Conservation (phyloP, 2,888 invertebrate species). For the Dilophus febrilis region DNA sequence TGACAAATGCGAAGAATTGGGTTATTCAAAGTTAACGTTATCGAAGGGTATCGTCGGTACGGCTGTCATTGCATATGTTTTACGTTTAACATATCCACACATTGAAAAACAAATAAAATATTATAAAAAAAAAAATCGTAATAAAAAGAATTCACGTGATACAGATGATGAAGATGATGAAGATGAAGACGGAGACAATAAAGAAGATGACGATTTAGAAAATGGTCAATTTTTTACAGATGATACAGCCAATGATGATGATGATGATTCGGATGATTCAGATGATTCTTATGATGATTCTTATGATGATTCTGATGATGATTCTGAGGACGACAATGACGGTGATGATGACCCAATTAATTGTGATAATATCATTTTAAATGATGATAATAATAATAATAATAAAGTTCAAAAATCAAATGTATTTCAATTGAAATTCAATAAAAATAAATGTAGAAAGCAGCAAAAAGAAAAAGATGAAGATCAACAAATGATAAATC, state of each 20-base stretch:
- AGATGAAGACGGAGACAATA: constrained; percentile 17
- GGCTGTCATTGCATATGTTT: constrained; percentile 38
- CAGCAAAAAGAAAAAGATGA: too few species aligned
- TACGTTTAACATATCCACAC: constrained; percentile 45
- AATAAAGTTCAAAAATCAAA: not conserved
- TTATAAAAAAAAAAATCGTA: not conserved
- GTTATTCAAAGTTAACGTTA: constrained; percentile 37
- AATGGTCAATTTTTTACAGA: constrained; percentile 13
- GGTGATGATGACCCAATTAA: not conserved
- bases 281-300: not conserved
- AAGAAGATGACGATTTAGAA: constrained; percentile 21
- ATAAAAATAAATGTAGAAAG: too few species aligned
- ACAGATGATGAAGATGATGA: constrained; percentile 6
- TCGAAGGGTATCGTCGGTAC: constrained; percentile 43
- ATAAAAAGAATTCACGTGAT: constrained; percentile 5
- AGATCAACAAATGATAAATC: not conserved
- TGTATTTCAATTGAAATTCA: not conserved
- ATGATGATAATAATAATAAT: not conserved
- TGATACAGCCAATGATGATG: constrained; percentile 17
- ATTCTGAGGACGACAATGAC: constrained; percentile 1
- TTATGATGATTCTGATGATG: not conserved
- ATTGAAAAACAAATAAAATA: constrained; percentile 28
- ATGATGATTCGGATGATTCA: not conserved
- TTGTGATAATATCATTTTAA: not conserved
- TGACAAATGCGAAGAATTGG: constrained; percentile 32